Conservation (phyloP, 2,888 invertebrate genomes). For the Dryocosmus kuriphilus region DNA sequence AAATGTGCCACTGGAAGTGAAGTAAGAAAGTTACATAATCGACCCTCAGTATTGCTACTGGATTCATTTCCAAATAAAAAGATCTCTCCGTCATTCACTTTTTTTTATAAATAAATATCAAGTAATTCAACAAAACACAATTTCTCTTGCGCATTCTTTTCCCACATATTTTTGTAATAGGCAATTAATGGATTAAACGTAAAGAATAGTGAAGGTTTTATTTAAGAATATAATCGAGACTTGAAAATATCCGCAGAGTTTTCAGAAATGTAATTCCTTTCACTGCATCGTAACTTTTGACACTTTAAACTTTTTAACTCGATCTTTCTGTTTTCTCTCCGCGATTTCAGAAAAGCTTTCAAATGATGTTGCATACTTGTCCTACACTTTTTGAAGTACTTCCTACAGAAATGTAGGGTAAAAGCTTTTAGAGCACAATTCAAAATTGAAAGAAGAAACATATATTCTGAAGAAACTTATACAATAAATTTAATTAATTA, state of each 20-base stretch:
- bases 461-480: not conserved
- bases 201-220: too few species aligned
- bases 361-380: not conserved
- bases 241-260: not conserved
- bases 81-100: not conserved
- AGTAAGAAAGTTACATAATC: too few species aligned
- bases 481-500: too few species aligned
- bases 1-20: too few species aligned
- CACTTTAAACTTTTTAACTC: not conserved
- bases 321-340: not conserved
- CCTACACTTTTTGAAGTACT: not conserved
- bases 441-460: not conserved
- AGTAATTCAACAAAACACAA: too few species aligned
- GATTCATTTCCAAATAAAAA: not conserved
- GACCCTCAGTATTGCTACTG: too few species aligned
- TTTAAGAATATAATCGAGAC: too few species aligned
- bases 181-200: too few species aligned
- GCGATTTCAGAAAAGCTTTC: not conserved
- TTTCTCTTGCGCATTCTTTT: too few species aligned
- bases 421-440: not conserved
- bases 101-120: not conserved
- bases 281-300: not conserved
- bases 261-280: not conserved
- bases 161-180: too few species aligned
- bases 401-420: not conserved